A percentile compares a stretch with the other conserved stretches of the same genome.
phyloP scores from a whole-genome alignment of 2,113 vertebrate species.

The Silurus glanis region DNA sequence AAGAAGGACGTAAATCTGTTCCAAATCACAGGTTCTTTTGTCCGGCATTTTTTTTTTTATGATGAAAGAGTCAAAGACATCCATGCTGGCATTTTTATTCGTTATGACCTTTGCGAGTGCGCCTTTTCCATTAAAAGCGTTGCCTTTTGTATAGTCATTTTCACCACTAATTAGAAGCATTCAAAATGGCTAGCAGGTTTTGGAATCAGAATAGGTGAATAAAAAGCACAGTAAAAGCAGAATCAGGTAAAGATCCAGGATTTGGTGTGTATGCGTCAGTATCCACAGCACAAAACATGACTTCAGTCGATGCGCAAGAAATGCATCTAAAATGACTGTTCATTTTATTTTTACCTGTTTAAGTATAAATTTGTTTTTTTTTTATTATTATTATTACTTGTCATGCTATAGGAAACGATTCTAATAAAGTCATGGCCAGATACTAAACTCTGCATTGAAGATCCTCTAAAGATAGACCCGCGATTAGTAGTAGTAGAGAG shows the following conservation, averaged over 20 bases:
- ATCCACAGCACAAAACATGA: neutral
- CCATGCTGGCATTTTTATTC: constrained; percentile 57
- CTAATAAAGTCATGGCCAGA: neutral
- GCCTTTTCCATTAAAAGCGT: constrained; percentile 55
- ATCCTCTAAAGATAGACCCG: neutral
- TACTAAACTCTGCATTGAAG: neutral
- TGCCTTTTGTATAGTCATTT: constrained; percentile 6
- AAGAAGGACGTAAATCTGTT: constrained; percentile 28
- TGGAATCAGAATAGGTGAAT: constrained; percentile 17
- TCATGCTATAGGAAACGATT: neutral
- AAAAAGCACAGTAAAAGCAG: neutral
- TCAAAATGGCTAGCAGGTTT: neutral
- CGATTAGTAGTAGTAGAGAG: too few species aligned
- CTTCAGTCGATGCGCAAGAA: neutral
- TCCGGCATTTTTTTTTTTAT: neutral
- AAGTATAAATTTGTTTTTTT: neutral
- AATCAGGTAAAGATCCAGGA: neutral
- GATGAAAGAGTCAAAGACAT: constrained; percentile 5
- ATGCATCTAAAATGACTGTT: neutral
- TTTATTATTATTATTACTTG: neutral
- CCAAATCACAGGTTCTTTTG: constrained; percentile 27
- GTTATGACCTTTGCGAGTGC: constrained; percentile 62
- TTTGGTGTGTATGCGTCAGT: neutral
- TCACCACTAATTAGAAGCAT: constrained; percentile 8
- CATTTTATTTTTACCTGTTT: neutral